A percentile compares a stretch with the other conserved stretches of the same genome.
Evolutionary conservation across 2,888 invertebrate species (phyloP).

Genomic region (Phengaris alcon): DNA sequence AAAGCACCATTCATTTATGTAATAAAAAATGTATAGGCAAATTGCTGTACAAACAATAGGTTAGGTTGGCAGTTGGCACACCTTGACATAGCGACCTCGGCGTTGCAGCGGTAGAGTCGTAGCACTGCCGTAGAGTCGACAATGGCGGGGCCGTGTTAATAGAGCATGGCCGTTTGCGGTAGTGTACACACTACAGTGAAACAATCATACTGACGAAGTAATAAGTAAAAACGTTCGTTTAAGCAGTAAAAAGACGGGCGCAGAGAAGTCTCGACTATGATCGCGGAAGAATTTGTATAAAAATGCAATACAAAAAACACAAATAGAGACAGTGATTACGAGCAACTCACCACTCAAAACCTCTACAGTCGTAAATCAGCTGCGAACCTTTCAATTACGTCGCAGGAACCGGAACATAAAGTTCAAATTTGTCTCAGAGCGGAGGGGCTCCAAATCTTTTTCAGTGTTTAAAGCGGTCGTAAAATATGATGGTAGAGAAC

Average conservation of each 20-base stretch:
- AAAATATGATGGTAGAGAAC: constrained; percentile 50
- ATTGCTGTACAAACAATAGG: constrained; percentile 25
- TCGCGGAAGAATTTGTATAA: constrained; percentile 26
- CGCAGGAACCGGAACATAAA: constrained; percentile 52
- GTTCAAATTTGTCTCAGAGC: constrained; percentile 49
- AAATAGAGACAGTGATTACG: constrained; percentile 33
- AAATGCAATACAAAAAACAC: constrained; percentile 32
- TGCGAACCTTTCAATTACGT: constrained; percentile 55
- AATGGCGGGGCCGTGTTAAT: constrained; percentile 61
- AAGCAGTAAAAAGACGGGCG: background rate
- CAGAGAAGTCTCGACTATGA: background rate
- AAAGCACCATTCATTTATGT: no score
- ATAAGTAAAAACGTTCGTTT: constrained; percentile 44
- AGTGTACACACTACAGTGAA: constrained; percentile 4
- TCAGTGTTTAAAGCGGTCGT: constrained; percentile 60
- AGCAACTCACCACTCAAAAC: constrained; percentile 65
- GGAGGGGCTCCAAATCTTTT: constrained; percentile 60
- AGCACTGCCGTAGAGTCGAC: constrained; percentile 46
- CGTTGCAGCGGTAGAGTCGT: constrained; percentile 37
- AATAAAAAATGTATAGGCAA: background rate
- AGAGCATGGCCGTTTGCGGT: constrained; percentile 56
- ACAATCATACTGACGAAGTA: constrained; percentile 35
- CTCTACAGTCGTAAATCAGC: constrained; percentile 60
- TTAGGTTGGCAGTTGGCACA: constrained; percentile 44
- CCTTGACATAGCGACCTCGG: constrained; percentile 68